phyloP scores from a whole-genome alignment of 92 coral and sea anemone genomes.

The Actinostola sp. region DNA sequence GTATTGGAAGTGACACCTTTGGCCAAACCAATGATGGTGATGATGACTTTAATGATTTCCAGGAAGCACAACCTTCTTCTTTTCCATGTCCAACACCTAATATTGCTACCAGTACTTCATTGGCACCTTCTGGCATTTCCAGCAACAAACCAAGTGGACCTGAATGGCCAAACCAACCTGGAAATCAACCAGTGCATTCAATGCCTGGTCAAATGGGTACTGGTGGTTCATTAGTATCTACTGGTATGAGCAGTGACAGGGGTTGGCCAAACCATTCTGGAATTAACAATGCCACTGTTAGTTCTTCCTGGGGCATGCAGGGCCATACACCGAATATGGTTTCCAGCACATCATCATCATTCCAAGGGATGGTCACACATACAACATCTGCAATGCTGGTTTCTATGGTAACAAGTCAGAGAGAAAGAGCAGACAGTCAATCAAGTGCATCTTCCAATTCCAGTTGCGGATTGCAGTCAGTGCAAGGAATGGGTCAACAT shows the following conservation, averaged over 20 bases:
- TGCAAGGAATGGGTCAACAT: slow-evolving; percentile 2
- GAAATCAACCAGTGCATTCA: background rate
- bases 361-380: too few relatives aligned
- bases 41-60: slow-evolving; percentile 76
- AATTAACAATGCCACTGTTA: background rate
- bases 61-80: slow-evolving; percentile 45
- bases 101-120: background rate
- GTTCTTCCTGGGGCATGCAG: background rate
- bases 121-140: slow-evolving; percentile 1
- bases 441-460: slow-evolving; percentile 44
- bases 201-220: background rate
- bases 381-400: background rate
- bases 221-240: too few relatives aligned
- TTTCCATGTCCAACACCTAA: background rate
- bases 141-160: slow-evolving; percentile 1
- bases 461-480: slow-evolving; percentile 21
- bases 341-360: too few relatives aligned
- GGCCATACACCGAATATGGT: too few relatives aligned
- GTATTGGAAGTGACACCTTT: background rate
- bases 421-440: slow-evolving; percentile 31
- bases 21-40: slow-evolving; percentile 13
- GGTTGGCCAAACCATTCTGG: slow-evolving; percentile 17
- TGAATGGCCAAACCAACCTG: slow-evolving; percentile 7
- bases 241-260: background rate
- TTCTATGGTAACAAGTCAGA: background rate